Percentiles rank a stretch among this genome's conserved stretches.
Conservation (phyloP, 2,113 vertebrate species). For the Strix uralensis region DNA sequence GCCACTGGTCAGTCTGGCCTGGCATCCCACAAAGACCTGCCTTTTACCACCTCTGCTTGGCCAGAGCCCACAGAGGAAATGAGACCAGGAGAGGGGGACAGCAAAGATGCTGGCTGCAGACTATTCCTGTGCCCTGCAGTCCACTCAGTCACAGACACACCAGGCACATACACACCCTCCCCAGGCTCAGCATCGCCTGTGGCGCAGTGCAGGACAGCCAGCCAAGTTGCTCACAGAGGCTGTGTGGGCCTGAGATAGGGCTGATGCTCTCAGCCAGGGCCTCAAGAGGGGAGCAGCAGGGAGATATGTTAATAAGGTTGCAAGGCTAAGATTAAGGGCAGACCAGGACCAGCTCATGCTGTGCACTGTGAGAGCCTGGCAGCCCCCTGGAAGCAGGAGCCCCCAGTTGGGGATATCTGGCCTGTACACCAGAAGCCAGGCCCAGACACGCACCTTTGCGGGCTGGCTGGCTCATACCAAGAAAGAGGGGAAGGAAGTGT, state of each 20-base stretch:
- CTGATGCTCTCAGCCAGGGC: not conserved
- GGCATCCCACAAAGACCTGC: not conserved
- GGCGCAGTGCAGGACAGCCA: not conserved
- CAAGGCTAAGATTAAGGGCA: conserved; percentile 45
- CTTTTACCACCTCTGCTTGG: not conserved
- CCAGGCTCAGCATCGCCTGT: not conserved
- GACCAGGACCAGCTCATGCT: conserved; percentile 25
- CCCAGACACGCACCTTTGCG: not conserved
- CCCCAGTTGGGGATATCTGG: not conserved
- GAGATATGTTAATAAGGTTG: conserved; percentile 57
- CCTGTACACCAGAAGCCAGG: not conserved
- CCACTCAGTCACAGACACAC: not conserved
- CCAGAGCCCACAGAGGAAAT: not conserved
- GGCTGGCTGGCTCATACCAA: conserved; percentile 14
- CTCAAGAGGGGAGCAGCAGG: conserved; percentile 10
- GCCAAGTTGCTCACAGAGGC: not conserved
- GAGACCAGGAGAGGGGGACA: not conserved
- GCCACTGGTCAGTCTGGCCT: not conserved
- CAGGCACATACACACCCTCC: not conserved
- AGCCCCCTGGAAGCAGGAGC: not conserved
- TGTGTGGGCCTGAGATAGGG: not conserved
- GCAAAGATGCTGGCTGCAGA: not conserved
- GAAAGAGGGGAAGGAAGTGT: conserved; percentile 27
- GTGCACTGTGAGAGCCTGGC: not conserved
- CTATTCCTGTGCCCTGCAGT: not conserved